phyloP scores from a whole-genome alignment of 2,888 invertebrate genomes.

The Epicampocera succincta region DNA sequence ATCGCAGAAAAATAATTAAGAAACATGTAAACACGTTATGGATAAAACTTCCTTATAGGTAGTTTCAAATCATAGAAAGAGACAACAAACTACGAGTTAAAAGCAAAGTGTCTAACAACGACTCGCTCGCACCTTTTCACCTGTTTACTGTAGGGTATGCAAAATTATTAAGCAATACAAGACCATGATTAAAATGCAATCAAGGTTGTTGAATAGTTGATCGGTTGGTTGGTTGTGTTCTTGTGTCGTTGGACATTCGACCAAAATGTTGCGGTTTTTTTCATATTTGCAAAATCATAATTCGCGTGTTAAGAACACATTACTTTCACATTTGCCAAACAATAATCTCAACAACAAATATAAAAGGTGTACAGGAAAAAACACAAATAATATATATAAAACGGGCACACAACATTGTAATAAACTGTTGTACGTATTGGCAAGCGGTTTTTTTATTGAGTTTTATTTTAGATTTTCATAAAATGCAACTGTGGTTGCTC shows the following conservation, averaged over 20 bases:
- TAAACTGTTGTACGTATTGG: slow-evolving; percentile 58
- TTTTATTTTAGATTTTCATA: slow-evolving; percentile 47
- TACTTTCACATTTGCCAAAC: slow-evolving; percentile 78
- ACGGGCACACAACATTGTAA: slow-evolving; percentile 51
- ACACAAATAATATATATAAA: slow-evolving; percentile 27
- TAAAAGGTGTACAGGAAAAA: slow-evolving; percentile 13
- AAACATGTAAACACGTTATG: too few species aligned
- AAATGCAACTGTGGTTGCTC: slow-evolving; percentile 58
- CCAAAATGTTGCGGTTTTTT: slow-evolving; percentile 30
- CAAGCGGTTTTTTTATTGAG: slow-evolving; percentile 47
- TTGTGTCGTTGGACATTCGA: slow-evolving; percentile 28
- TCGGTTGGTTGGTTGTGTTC: slow-evolving; percentile 13
- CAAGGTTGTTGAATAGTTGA: slow-evolving; percentile 64
- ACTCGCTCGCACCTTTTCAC: neutral
- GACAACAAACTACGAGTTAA: too few species aligned
- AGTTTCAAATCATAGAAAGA: too few species aligned
- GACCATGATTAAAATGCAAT: slow-evolving; percentile 69
- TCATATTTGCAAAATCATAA: slow-evolving; percentile 77
- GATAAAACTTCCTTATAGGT: too few species aligned
- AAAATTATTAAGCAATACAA: slow-evolving; percentile 51
- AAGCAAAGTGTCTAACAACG: neutral
- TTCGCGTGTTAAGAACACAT: slow-evolving; percentile 79
- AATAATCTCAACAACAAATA: slow-evolving; percentile 54
- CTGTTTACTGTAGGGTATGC: slow-evolving; percentile 23
- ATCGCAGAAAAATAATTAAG: too few species aligned